phyloP scores from a whole-genome alignment of 2,797 vertebrate species.

The Schizothorax lantsangensis region DNA sequence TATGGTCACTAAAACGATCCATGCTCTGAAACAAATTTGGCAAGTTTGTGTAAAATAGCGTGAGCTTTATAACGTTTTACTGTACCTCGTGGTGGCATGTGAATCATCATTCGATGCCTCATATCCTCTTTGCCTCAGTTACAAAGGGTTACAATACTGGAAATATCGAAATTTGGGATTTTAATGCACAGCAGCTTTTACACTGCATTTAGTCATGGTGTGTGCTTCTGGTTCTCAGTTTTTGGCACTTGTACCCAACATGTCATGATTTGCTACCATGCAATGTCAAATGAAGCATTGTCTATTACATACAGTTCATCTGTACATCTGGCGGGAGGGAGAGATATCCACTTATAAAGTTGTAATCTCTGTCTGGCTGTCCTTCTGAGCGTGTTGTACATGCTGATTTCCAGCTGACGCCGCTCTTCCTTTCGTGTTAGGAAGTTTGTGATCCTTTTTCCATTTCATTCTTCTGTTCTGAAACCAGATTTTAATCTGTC shows the following conservation, averaged over 20 bases:
- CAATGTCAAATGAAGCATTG: slow-evolving; percentile 84
- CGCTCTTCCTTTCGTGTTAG: slow-evolving; percentile 97
- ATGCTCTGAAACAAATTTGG: slow-evolving; percentile 71
- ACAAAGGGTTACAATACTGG: slow-evolving; percentile 71
- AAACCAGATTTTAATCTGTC: slow-evolving; percentile 99
- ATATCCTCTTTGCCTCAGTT: slow-evolving; percentile 65
- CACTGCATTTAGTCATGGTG: slow-evolving; percentile 70
- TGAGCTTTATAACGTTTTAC: slow-evolving; percentile 69
- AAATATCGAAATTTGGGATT: slow-evolving; percentile 66
- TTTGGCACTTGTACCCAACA: slow-evolving; percentile 77
- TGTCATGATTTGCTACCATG: slow-evolving; percentile 84
- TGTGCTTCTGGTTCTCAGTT: slow-evolving; percentile 65
- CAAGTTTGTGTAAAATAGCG: slow-evolving; percentile 44
- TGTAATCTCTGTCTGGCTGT: slow-evolving; percentile 96
- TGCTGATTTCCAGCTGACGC: slow-evolving; percentile 85
- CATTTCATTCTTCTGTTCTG: slow-evolving; percentile 99
- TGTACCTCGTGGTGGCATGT: slow-evolving; percentile 68
- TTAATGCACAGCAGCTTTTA: slow-evolving; percentile 76
- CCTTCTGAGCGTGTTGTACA: slow-evolving; percentile 91
- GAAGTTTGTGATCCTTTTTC: slow-evolving; percentile 99
- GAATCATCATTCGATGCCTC: slow-evolving; percentile 60
- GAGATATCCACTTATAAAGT: slow-evolving; percentile 84
- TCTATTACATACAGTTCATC: slow-evolving; percentile 83
- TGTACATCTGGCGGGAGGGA: slow-evolving; percentile 58
- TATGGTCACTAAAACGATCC: slow-evolving; percentile 69